A percentile compares a stretch with the other conserved stretches of the same genome.
Evolutionary conservation across 1,140 invertebrate species (phyloP).

Genomic region (Araneus ventricosus): DNA sequence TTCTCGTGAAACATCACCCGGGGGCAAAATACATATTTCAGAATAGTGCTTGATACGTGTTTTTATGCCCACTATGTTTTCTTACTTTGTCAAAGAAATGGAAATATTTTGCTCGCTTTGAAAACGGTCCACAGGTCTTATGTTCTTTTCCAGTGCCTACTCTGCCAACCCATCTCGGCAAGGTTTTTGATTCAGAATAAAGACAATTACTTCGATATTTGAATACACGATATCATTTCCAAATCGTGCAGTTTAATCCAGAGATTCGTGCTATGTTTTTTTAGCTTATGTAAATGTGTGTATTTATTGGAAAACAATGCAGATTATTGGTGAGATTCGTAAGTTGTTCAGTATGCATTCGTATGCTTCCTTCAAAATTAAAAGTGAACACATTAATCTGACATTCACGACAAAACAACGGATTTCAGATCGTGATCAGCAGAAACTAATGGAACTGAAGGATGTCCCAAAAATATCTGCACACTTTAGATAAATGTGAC

Average conservation of each 20-base stretch:
- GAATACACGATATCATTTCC: background rate
- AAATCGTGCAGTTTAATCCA: background rate
- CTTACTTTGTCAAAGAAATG: background rate
- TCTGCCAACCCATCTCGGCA: background rate
- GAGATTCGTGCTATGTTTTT: background rate
- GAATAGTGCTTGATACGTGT: background rate
- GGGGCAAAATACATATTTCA: background rate
- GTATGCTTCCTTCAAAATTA: no score
- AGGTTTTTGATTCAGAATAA: background rate
- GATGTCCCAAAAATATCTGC: no score
- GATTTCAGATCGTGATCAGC: no score
- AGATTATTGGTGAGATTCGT: no score
- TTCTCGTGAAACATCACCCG: no score
- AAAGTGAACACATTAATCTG: no score
- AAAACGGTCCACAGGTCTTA: background rate
- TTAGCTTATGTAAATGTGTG: background rate
- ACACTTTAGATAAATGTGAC: no score
- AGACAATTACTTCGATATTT: background rate
- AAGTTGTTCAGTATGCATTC: no score
- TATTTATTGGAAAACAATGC: background rate
- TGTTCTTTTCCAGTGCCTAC: background rate
- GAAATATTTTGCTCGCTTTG: slow-evolving; percentile 1
- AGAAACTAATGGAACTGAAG: no score
- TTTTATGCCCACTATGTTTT: slow-evolving; percentile 9
- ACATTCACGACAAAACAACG: no score